Evolutionary conservation across 1,140 invertebrate species (phyloP).

Genomic region (Drosophila takahashii): DNA sequence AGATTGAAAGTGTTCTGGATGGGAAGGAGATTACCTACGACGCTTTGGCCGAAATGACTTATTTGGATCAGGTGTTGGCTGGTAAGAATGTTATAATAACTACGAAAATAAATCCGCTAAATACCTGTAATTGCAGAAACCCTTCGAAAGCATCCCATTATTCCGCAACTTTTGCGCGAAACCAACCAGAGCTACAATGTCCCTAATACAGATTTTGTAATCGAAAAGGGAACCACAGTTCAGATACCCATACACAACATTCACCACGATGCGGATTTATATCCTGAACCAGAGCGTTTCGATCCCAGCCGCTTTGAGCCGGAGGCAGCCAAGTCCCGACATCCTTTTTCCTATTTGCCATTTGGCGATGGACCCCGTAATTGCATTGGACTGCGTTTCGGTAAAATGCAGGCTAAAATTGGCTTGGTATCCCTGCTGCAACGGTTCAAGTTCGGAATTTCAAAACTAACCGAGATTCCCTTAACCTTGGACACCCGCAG

Average conservation of each 20-base stretch:
- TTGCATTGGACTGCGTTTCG: conserved; percentile 88
- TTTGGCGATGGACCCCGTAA: conserved; percentile 90
- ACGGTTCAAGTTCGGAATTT: conserved; percentile 76
- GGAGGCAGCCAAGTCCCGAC: conserved; percentile 84
- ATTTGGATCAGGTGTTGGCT: conserved; percentile 75
- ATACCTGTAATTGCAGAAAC: conserved; percentile 60
- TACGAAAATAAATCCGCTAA: fast-evolving
- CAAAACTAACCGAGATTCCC: conserved; percentile 50
- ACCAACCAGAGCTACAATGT: conserved; percentile 85
- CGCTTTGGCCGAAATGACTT: conserved; percentile 67
- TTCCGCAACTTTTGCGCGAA: conserved; percentile 83
- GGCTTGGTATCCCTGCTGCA: conserved; percentile 85
- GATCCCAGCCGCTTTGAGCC: conserved; percentile 87
- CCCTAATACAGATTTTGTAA: conserved; percentile 82
- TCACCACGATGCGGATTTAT: conserved; percentile 86
- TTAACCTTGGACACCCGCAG: conserved; percentile 22
- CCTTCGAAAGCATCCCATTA: conserved; percentile 85
- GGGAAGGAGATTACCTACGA: conserved; percentile 74
- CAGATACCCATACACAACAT: conserved; percentile 87
- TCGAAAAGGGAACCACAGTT: conserved; percentile 86
- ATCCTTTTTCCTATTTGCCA: conserved; percentile 87
- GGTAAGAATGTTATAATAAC: conserved; percentile 57
- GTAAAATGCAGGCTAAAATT: conserved; percentile 85
- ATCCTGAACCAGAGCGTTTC: conserved; percentile 86
- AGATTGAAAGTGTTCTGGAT: conserved; percentile 80